Percentiles rank a stretch among this genome's conserved stretches.
Conservation (phyloP, 2,797 vertebrate species). For the Phalanger gymnotis region DNA sequence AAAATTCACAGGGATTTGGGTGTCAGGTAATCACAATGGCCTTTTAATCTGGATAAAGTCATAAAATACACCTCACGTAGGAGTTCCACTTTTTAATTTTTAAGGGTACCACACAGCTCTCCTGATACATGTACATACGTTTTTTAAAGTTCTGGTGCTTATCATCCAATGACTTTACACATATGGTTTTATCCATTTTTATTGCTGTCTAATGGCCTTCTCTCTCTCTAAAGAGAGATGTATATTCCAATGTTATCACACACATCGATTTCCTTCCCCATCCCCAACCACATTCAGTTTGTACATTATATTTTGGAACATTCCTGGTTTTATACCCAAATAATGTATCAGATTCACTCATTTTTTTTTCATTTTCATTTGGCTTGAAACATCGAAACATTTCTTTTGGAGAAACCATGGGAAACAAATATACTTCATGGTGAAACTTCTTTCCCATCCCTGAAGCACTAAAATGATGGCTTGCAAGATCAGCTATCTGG, state of each 20-base stretch:
- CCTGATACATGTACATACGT: background rate
- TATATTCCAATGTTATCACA: background rate
- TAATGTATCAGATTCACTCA: background rate
- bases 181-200: background rate
- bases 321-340: background rate
- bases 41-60: background rate
- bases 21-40: background rate
- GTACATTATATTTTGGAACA: background rate
- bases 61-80: background rate
- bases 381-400: background rate
- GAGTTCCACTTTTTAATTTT: background rate
- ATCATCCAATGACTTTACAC: background rate
- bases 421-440: background rate
- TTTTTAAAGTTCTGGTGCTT: background rate
- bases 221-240: background rate
- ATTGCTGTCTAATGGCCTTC: background rate
- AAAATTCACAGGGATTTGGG: background rate
- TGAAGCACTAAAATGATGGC: background rate
- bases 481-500: background rate
- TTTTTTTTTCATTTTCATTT: background rate
- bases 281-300: background rate
- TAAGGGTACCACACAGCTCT: background rate
- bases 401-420: background rate
- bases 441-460: background rate
- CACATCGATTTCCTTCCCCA: background rate